These are phyloP conservation scores for Dascillus cervinus DNA, from an alignment of 2,888 invertebrate species.

Conservation along the genomic window DNA sequence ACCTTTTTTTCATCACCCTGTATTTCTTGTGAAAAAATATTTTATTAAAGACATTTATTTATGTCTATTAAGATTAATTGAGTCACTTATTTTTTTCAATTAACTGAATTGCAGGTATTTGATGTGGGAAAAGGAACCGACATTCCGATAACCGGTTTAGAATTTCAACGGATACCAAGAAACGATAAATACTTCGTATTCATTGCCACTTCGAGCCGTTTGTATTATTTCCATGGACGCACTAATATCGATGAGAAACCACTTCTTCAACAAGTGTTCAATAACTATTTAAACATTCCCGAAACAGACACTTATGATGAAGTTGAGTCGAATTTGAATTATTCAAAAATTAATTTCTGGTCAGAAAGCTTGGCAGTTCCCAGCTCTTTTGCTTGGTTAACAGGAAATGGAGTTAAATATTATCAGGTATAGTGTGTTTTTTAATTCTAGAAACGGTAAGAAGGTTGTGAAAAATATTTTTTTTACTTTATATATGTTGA, in stretches of 20 bases:
- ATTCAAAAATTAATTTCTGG: conserved; percentile 74
- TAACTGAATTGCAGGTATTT: conserved; percentile 72
- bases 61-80: conserved; percentile 10
- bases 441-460: too few relatives aligned
- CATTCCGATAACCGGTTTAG: conserved; percentile 80
- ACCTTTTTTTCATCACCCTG: too few relatives aligned
- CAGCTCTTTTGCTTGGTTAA: conserved; percentile 80
- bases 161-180: conserved; percentile 67
- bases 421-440: too few relatives aligned
- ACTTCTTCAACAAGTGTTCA: conserved; percentile 71
- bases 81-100: conserved; percentile 8
- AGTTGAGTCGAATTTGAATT: conserved; percentile 56
- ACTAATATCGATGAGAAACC: conserved; percentile 71
- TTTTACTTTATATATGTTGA: too few relatives aligned
- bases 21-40: conserved; percentile 1
- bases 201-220: conserved; percentile 71
- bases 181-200: conserved; percentile 73
- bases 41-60: conserved; percentile 9
- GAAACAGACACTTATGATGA: conserved; percentile 63
- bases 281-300: conserved; percentile 62
- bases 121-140: conserved; percentile 74
- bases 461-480: too few relatives aligned
- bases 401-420: conserved; percentile 72
- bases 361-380: conserved; percentile 62
- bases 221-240: conserved; percentile 84